Percentiles rank a stretch among this genome's conserved stretches.
phyloP scores from a whole-genome alignment of 1,140 invertebrate genomes.

The Sminthurinus signatus region DNA sequence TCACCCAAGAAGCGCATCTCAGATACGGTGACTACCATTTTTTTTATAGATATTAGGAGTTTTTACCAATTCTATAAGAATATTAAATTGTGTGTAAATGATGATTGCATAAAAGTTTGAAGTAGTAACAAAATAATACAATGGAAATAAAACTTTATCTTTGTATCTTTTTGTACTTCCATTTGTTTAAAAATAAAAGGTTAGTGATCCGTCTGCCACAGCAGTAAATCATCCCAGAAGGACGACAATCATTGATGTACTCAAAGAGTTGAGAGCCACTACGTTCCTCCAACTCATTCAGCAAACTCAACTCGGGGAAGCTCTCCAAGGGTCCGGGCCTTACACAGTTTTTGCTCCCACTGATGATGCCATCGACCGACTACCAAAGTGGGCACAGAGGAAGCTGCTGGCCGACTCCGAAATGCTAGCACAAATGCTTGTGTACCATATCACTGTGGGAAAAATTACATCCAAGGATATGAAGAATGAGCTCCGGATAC shows the following conservation, averaged over 20 bases:
- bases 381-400: conserved; percentile 41
- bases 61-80: no score
- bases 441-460: conserved; percentile 41
- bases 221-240: conserved; percentile 40
- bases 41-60: no score
- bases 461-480: conserved; percentile 37
- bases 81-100: no score
- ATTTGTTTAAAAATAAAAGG: conserved; percentile 16
- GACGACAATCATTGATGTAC: conserved; percentile 41
- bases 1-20: conserved; percentile 34
- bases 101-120: no score
- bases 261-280: conserved; percentile 38
- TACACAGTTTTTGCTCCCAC: conserved; percentile 42
- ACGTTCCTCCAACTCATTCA: conserved; percentile 41
- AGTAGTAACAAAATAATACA: no score
- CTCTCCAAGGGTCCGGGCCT: conserved; percentile 39
- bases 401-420: conserved; percentile 37
- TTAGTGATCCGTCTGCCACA: conserved; percentile 33
- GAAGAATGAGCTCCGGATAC: conserved; percentile 39
- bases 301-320: conserved; percentile 37
- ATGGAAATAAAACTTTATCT: no score
- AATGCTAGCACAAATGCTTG: conserved; percentile 40
- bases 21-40: conserved; percentile 30
- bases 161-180: no score
- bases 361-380: conserved; percentile 41